phyloP scores from a whole-genome alignment of 2,888 invertebrate species.

The Cactoblastis cactorum region DNA sequence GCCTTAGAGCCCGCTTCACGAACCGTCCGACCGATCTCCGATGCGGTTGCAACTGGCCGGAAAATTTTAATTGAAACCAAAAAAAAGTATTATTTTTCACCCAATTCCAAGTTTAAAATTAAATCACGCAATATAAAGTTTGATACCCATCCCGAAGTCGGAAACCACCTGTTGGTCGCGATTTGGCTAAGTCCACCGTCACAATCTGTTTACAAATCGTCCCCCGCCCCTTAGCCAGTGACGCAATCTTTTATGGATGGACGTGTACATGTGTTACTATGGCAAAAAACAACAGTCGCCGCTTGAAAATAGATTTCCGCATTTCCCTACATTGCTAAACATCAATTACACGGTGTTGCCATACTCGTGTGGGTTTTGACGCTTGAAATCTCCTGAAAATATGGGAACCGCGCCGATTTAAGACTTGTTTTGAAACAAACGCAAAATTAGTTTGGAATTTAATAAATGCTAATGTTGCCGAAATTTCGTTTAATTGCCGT shows the following conservation, averaged over 20 bases:
- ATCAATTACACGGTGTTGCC: slow-evolving; percentile 40
- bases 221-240: slow-evolving; percentile 54
- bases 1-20: slow-evolving; percentile 41
- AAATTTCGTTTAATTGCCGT: slow-evolving; percentile 36
- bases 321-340: slow-evolving; percentile 52
- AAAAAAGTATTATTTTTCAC: slow-evolving; percentile 1
- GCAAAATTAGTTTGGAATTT: slow-evolving; percentile 22
- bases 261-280: slow-evolving; percentile 58
- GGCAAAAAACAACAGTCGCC: slow-evolving; percentile 68
- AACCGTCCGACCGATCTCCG: slow-evolving; percentile 44
- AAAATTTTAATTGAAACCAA: slow-evolving; percentile 13
- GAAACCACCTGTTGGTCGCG: slow-evolving; percentile 70
- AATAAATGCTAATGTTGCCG: slow-evolving; percentile 24
- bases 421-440: slow-evolving; percentile 21
- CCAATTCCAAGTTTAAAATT: slow-evolving; percentile 3
- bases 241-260: slow-evolving; percentile 71
- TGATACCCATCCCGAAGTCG: slow-evolving; percentile 26
- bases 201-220: slow-evolving; percentile 75
- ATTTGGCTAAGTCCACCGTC: slow-evolving; percentile 66
- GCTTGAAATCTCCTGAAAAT: slow-evolving; percentile 10
- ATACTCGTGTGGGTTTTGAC: slow-evolving; percentile 17
- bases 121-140: background rate
- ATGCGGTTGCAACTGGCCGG: slow-evolving; percentile 30
- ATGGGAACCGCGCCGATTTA: background rate
- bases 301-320: slow-evolving; percentile 71